Percentiles rank a stretch among this genome's conserved stretches.
Evolutionary conservation across 2,888 invertebrate species (phyloP).

Genomic region (Crossocerus cetratus): DNA sequence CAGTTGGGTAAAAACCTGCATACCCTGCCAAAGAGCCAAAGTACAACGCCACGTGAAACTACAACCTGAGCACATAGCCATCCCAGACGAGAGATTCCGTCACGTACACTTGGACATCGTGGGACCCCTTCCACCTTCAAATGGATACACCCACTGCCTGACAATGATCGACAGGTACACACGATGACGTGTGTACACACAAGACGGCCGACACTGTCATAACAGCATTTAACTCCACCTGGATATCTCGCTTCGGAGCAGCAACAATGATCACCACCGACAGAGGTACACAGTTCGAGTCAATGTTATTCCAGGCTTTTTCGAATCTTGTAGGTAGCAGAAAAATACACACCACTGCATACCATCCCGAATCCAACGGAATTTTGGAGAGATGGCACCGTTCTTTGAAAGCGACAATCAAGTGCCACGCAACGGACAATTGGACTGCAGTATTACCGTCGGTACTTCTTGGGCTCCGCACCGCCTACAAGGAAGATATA

Average conservation of each 20-base stretch:
- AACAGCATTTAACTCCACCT: background rate
- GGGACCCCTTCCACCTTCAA: background rate
- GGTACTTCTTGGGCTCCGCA: background rate
- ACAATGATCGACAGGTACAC: conserved; percentile 1
- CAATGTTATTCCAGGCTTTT: background rate
- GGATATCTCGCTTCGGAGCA: background rate
- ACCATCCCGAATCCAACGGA: conserved; percentile 6
- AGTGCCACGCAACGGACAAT: background rate
- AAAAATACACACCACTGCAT: background rate
- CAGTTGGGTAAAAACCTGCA: background rate
- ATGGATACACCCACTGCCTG: background rate
- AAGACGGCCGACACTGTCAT: background rate
- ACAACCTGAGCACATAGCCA: background rate
- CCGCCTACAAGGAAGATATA: too few relatives aligned
- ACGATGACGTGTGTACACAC: background rate
- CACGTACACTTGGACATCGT: conserved; percentile 5
- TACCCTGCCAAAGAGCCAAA: background rate
- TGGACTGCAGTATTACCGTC: conserved; percentile 1
- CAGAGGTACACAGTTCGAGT: background rate
- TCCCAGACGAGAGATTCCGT: background rate
- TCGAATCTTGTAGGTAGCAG: background rate
- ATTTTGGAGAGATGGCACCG: conserved; percentile 1
- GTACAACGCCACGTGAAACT: background rate
- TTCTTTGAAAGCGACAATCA: conserved; percentile 4
- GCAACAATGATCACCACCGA: background rate